These are phyloP conservation scores for Lutjanus erythropterus DNA, from an alignment of 2,113 vertebrate species.

Conservation along the genomic window DNA sequence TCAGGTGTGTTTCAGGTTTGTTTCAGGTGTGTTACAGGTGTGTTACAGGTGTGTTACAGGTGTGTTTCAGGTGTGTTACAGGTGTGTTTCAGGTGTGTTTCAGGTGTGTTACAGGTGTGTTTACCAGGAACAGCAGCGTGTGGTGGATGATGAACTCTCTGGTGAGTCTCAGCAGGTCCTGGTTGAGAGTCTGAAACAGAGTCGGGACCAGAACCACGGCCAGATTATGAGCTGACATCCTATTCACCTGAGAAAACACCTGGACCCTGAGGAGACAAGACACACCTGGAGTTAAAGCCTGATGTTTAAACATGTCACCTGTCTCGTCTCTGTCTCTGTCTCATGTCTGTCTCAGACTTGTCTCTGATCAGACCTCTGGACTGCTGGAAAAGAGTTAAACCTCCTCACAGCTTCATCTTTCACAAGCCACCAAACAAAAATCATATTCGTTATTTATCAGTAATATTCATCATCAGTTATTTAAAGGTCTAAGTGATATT, in stretches of 20 bases:
- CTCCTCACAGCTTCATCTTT: too few species aligned
- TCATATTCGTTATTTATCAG: too few species aligned
- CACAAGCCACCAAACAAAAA: too few species aligned
- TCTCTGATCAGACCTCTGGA: too few species aligned
- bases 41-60: not conserved
- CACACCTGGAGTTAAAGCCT: not conserved
- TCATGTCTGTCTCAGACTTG: too few species aligned
- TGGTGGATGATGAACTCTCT: slow-evolving; percentile 84
- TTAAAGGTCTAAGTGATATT: too few species aligned
- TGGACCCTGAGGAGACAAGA: slow-evolving; percentile 78
- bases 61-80: not conserved
- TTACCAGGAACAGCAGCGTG: slow-evolving; percentile 79
- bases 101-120: not conserved
- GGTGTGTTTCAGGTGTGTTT: not conserved
- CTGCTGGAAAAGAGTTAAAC: too few species aligned
- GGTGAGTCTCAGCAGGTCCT: slow-evolving; percentile 75
- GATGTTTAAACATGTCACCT: too few species aligned
- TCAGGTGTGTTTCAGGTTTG: not conserved
- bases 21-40: not conserved
- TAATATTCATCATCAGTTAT: too few species aligned
- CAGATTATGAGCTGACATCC: slow-evolving; percentile 84
- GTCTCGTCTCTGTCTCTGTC: too few species aligned
- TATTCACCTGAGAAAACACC: slow-evolving; percentile 81
- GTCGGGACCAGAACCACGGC: slow-evolving; percentile 83
- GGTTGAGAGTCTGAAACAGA: slow-evolving; percentile 80